Evolutionary conservation across 2,113 vertebrate species (phyloP), one percentile per base, ranked within the genome.

Genomic region (Lontra canadensis): DNA sequence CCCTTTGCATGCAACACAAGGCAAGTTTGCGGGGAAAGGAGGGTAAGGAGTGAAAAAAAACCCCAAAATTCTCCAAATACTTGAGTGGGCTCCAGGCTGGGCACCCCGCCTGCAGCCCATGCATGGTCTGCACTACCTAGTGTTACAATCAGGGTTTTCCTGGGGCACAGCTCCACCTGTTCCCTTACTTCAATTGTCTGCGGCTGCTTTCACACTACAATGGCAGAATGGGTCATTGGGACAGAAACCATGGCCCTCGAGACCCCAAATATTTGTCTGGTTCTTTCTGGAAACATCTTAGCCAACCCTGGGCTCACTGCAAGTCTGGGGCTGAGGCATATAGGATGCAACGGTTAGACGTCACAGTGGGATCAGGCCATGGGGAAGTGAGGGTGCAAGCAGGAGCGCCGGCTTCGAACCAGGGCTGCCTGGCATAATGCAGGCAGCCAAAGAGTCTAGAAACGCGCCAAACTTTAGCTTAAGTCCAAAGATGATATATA

Each of bases 361-460:
- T 73, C 18, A 18, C 42, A 47, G 3, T 0, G 2, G 34, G 4
- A 6, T 36, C 31, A 47, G 21, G 29, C 15, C 81, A 31, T 7
- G 11, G 15, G 52, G 36, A 7, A 25, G 34, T 25, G 6, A 15
- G 25, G 36, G 31, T 0, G 2, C 10, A n/a, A 85, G 12, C 49
- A n/a, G 26, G 8, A 8, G n/a, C 3, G 3, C n/a, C 25, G 12
- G 21, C 42, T 44, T 18, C 9, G 82, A 20, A 21, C 29, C 7
- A 5, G 73, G 76, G 10, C n/a, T 47, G 47, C 39, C 31, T 23
- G 44, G 47, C 34, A 17, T 9, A 52, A 63, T 0, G 13, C 63
- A 21, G 61, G 42, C 9, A 34, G 74, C 17, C 8, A 3, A 8
- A 49, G 0, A 3, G 0, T 61, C 69, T 78, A 1, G 3, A 31